These are phyloP conservation scores for Zygothrica quintamaculata DNA, from an alignment of 2,888 invertebrate species.

Conservation along the genomic window DNA sequence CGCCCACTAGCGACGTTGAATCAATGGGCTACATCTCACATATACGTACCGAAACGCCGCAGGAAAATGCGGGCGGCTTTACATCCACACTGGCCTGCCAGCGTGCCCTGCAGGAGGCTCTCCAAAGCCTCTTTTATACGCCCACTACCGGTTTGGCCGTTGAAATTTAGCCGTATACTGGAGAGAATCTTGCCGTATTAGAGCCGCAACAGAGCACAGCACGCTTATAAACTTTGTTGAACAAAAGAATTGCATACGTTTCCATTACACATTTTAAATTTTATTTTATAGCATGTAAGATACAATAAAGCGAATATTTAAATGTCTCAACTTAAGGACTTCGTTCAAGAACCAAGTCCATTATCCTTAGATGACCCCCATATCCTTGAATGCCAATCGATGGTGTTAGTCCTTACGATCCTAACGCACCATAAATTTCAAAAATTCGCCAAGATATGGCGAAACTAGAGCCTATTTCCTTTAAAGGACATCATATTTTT, in stretches of 20 bases:
- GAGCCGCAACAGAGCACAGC: slow-evolving; percentile 38
- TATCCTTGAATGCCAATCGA: too few species aligned
- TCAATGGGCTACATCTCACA: slow-evolving; percentile 89
- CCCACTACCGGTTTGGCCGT: slow-evolving; percentile 48
- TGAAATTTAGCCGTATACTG: slow-evolving; percentile 7
- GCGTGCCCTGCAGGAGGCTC: slow-evolving; percentile 94
- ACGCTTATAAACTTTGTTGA: slow-evolving; percentile 61
- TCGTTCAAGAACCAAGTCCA: too few species aligned
- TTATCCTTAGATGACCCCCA: too few species aligned
- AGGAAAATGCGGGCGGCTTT: slow-evolving; percentile 95
- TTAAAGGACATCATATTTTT: too few species aligned
- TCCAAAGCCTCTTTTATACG: slow-evolving; percentile 88
- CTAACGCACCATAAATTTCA: too few species aligned
- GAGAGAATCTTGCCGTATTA: not conserved
- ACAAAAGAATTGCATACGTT: slow-evolving; percentile 47
- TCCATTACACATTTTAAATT: not conserved
- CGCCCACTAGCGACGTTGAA: slow-evolving; percentile 87
- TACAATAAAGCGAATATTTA: slow-evolving; percentile 11
- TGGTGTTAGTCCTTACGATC: too few species aligned
- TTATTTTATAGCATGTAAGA: slow-evolving; percentile 8
- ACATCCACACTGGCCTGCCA: slow-evolving; percentile 92
- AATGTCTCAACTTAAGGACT: too few species aligned
- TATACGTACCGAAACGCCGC: slow-evolving; percentile 89
- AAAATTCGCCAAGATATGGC: too few species aligned
- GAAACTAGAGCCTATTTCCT: too few species aligned